Conservation (phyloP, 2,888 invertebrate species). For the Hypena proboscidalis region DNA sequence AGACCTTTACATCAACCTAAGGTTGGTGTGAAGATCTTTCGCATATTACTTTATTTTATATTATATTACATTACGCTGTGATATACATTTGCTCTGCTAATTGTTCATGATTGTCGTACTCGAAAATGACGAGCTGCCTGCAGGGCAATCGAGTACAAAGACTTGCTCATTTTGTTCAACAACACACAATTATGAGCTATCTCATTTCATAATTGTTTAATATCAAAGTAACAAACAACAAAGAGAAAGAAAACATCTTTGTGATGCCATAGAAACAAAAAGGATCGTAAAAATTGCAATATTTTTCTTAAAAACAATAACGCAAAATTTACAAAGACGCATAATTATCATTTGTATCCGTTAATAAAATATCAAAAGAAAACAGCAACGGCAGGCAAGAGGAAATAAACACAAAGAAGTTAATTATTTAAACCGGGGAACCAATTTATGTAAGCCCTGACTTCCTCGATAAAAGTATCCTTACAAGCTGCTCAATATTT, state of each 20-base stretch:
- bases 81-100: too few relatives aligned
- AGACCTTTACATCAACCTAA: too few relatives aligned
- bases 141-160: too few relatives aligned
- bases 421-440: constrained; percentile 27
- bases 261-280: not conserved
- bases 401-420: constrained; percentile 13
- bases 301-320: not conserved
- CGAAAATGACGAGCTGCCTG: too few relatives aligned
- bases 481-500: constrained; percentile 36
- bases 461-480: constrained; percentile 28
- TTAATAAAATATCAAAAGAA: constrained; percentile 13
- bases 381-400: constrained; percentile 8
- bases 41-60: too few relatives aligned
- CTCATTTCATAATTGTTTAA: too few relatives aligned
- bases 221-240: not conserved
- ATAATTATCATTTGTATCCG: constrained; percentile 10
- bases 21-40: too few relatives aligned
- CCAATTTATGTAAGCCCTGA: constrained; percentile 25
- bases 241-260: not conserved
- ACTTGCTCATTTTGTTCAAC: too few relatives aligned
- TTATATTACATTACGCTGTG: too few relatives aligned
- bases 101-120: too few relatives aligned
- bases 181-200: too few relatives aligned
- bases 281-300: constrained; percentile 5
- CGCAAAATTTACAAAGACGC: constrained; percentile 3